phyloP scores from a whole-genome alignment of 2,888 invertebrate genomes.

The Eutolmus rufibarbis region DNA sequence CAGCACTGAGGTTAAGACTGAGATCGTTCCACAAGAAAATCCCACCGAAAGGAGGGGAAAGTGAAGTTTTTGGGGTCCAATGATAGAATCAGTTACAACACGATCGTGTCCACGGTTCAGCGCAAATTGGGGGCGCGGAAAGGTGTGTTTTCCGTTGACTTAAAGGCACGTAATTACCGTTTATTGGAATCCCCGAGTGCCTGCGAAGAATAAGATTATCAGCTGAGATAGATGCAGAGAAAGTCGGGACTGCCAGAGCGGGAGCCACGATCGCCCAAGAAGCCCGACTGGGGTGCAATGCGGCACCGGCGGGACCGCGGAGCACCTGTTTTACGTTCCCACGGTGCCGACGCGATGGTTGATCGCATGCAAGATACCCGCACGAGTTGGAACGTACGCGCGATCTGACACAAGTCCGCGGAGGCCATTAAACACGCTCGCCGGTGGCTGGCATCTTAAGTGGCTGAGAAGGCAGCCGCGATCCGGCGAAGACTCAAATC shows the following conservation, averaged over 20 bases:
- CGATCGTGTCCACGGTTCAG: constrained; percentile 33
- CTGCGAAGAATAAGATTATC: constrained; percentile 18
- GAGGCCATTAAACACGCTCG: constrained; percentile 45
- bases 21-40: neutral
- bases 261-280: neutral
- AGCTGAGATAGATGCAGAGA: constrained; percentile 44
- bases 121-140: neutral
- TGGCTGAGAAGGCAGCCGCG: constrained; percentile 15
- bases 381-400: constrained; percentile 52
- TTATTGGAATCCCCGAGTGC: neutral
- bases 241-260: neutral
- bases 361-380: constrained; percentile 47
- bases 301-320: neutral
- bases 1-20: neutral
- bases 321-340: constrained; percentile 41
- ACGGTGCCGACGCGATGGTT: constrained; percentile 22
- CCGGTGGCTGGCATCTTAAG: constrained; percentile 44
- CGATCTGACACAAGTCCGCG: constrained; percentile 48
- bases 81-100: constrained; percentile 2
- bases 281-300: neutral
- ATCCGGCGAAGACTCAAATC: neutral
- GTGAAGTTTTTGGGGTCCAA: neutral
- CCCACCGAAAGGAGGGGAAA: neutral
- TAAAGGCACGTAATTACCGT: constrained; percentile 40
- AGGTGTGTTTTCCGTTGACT: neutral